phyloP scores from a whole-genome alignment of 2,113 vertebrate species.

The Ochotona princeps region DNA sequence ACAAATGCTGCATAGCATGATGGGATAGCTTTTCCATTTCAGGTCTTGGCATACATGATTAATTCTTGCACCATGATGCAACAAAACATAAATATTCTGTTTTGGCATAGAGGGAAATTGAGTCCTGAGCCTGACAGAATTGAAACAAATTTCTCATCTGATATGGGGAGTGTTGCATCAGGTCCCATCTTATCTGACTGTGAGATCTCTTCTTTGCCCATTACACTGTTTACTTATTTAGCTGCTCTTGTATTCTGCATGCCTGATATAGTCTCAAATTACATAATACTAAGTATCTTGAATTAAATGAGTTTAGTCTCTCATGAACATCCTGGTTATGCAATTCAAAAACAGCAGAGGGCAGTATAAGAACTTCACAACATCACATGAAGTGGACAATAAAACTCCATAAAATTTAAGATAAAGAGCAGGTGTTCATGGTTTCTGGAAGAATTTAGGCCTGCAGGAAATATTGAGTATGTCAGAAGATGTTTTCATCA shows the following conservation, averaged over 20 bases:
- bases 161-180: not conserved
- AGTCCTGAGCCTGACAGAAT: not conserved
- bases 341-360: slow-evolving; percentile 78
- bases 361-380: slow-evolving; percentile 64
- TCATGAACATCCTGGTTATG: not conserved
- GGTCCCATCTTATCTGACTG: not conserved
- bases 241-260: not conserved
- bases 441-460: slow-evolving; percentile 58
- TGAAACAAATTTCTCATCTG: not conserved
- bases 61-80: not conserved
- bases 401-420: slow-evolving; percentile 47
- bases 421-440: slow-evolving; percentile 24
- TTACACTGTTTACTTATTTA: not conserved
- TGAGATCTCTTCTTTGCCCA: not conserved
- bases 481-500: slow-evolving; percentile 59
- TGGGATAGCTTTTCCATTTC: not conserved
- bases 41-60: not conserved
- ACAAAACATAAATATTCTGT: not conserved
- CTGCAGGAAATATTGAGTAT: slow-evolving; percentile 39
- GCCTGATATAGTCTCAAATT: not conserved
- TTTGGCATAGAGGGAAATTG: slow-evolving; percentile 11
- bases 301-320: not conserved
- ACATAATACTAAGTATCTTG: not conserved
- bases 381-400: slow-evolving; percentile 5
- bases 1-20: not conserved